Evolutionary conservation across 2,888 invertebrate genomes (phyloP).

Genomic region (Morpho helenor): DNA sequence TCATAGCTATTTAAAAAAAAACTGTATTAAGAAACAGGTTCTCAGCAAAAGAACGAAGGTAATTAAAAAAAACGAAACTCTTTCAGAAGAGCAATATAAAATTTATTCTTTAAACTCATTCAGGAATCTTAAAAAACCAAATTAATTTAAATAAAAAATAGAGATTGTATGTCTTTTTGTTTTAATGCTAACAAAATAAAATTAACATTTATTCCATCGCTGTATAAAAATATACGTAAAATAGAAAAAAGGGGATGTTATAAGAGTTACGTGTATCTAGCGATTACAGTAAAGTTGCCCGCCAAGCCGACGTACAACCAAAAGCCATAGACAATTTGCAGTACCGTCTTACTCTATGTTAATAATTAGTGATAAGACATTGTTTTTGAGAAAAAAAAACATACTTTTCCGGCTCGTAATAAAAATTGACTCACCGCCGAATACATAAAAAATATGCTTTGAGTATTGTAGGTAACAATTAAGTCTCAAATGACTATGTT

Average conservation of each 20-base stretch:
- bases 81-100: constrained; percentile 72
- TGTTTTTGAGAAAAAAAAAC: too few species aligned
- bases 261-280: constrained; percentile 43
- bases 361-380: background rate
- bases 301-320: constrained; percentile 12
- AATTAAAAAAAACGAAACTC: constrained; percentile 26
- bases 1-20: too few species aligned
- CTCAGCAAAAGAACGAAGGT: background rate
- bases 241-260: constrained; percentile 60
- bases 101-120: constrained; percentile 68
- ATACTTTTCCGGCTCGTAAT: too few species aligned
- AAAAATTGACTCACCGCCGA: too few species aligned
- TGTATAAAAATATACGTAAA: constrained; percentile 78
- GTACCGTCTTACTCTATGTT: constrained; percentile 27
- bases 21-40: too few species aligned
- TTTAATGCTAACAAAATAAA: constrained; percentile 79
- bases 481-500: too few species aligned
- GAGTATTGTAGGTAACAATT: too few species aligned
- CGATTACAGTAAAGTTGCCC: constrained; percentile 26
- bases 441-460: too few species aligned
- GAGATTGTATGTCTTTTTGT: constrained; percentile 74
- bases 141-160: constrained; percentile 63
- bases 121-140: constrained; percentile 53
- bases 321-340: constrained; percentile 29
- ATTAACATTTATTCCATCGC: constrained; percentile 74